phyloP scores from a whole-genome alignment of 2,113 vertebrate species.

The Oxyruncus cristatus region DNA sequence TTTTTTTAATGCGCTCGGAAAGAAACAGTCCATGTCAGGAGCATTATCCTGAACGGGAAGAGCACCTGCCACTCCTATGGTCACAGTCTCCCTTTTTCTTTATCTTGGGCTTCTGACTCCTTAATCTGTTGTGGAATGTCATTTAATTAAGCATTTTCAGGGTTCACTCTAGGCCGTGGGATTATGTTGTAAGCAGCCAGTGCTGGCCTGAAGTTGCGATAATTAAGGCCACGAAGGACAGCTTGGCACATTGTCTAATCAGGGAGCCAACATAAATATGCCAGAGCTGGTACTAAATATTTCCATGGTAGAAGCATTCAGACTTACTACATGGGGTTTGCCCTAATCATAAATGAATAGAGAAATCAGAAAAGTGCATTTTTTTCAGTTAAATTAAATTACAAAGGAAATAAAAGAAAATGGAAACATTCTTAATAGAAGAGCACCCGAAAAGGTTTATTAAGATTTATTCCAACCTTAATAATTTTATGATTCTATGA shows the following conservation, averaged over 20 bases:
- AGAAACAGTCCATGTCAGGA: background rate
- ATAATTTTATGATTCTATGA: background rate
- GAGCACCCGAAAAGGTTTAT: background rate
- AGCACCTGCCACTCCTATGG: conserved; percentile 28
- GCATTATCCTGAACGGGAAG: background rate
- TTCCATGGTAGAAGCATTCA: background rate
- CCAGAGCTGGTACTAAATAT: conserved; percentile 43
- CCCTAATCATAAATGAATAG: background rate
- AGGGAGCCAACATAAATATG: conserved; percentile 54
- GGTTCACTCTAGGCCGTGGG: conserved; percentile 63
- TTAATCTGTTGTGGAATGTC: conserved; percentile 67
- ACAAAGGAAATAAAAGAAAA: background rate
- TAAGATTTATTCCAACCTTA: background rate
- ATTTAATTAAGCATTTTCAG: conserved; percentile 69
- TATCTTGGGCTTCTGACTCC: conserved; percentile 55
- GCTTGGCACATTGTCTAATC: conserved; percentile 57
- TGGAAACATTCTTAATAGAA: background rate
- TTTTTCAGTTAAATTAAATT: background rate
- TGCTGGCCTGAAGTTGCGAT: conserved; percentile 39
- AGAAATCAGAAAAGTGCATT: background rate
- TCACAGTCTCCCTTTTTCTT: conserved; percentile 26
- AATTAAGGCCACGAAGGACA: conserved; percentile 65
- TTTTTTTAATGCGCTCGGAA: background rate
- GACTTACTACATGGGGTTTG: background rate
- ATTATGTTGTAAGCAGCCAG: conserved; percentile 60